A percentile compares a stretch with the other conserved stretches of the same genome.
Evolutionary conservation across 53 echinoderm and acorn worm species (phyloP).

Genomic region (Astropecten irregularis): DNA sequence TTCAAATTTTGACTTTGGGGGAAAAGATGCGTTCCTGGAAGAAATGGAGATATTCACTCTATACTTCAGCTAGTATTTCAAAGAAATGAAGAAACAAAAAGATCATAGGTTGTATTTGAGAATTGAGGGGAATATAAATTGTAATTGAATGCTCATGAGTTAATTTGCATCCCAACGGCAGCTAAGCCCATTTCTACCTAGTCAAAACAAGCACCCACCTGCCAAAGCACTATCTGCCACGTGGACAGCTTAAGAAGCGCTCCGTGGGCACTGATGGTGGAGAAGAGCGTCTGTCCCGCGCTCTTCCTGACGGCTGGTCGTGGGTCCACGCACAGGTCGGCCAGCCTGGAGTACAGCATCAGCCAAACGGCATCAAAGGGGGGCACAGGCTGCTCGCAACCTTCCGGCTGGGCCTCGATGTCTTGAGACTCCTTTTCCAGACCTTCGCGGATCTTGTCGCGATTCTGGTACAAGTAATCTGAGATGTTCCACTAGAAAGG

Average conservation of each 20-base stretch:
- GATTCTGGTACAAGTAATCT: constrained; percentile 94
- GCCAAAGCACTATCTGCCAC: constrained; percentile 98
- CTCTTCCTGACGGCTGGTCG: constrained; percentile 96
- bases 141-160: no score
- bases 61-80: no score
- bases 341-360: constrained; percentile 87
- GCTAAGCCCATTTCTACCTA: no score
- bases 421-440: constrained; percentile 76
- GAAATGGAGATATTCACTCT: no score
- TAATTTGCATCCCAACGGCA: no score
- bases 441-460: constrained; percentile 80
- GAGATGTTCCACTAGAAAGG: constrained; percentile 93
- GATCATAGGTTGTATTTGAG: no score
- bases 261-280: constrained; percentile 98
- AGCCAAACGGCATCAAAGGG: constrained; percentile 98
- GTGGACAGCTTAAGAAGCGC: constrained; percentile 87
- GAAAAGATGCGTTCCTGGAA: no score
- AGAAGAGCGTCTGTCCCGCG: constrained; percentile 95
- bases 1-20: no score
- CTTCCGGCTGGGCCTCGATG: constrained; percentile 46
- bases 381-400: constrained; percentile 85
- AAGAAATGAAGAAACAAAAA: no score
- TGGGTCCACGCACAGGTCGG: constrained; percentile 95
- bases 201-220: no score
- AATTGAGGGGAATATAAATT: no score